Percentiles rank a stretch among this genome's conserved stretches.
Evolutionary conservation across 2,113 vertebrate genomes (phyloP).

Genomic region (Pelecanoides urinatrix): DNA sequence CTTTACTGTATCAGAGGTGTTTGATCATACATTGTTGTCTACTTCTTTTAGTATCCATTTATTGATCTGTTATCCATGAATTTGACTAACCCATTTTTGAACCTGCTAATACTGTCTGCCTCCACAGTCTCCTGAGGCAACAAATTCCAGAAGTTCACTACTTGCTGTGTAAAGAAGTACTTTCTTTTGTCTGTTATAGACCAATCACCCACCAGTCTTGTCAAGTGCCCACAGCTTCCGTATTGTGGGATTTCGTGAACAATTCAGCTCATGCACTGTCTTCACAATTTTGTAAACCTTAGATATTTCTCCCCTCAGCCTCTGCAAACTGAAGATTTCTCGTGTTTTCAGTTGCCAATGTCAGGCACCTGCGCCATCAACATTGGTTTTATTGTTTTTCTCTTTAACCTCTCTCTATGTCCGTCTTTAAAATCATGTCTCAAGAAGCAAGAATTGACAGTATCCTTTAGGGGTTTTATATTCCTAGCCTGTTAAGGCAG

Average conservation of each 20-base stretch:
- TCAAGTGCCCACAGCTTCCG: neutral
- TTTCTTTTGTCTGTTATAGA: neutral
- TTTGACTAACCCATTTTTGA: neutral
- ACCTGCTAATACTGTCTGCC: neutral
- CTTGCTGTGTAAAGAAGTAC: neutral
- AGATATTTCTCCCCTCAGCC: neutral
- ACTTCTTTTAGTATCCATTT: neutral
- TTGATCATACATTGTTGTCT: rapidly evolving
- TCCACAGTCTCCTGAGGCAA: neutral
- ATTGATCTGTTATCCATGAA: neutral
- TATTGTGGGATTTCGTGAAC: neutral
- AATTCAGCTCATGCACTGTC: neutral
- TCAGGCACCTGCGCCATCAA: neutral
- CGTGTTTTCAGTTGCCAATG: neutral
- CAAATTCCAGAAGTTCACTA: neutral
- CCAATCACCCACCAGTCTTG: neutral
- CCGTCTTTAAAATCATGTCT: neutral
- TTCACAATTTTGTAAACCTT: neutral
- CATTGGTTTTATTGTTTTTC: neutral
- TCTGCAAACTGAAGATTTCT: neutral
- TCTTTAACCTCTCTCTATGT: neutral
- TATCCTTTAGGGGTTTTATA: neutral
- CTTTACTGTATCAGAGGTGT: neutral
- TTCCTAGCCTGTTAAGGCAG: neutral
- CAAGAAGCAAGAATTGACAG: neutral